Evolutionary conservation across 2,888 invertebrate genomes (phyloP).

Genomic region (Acleris laterana): DNA sequence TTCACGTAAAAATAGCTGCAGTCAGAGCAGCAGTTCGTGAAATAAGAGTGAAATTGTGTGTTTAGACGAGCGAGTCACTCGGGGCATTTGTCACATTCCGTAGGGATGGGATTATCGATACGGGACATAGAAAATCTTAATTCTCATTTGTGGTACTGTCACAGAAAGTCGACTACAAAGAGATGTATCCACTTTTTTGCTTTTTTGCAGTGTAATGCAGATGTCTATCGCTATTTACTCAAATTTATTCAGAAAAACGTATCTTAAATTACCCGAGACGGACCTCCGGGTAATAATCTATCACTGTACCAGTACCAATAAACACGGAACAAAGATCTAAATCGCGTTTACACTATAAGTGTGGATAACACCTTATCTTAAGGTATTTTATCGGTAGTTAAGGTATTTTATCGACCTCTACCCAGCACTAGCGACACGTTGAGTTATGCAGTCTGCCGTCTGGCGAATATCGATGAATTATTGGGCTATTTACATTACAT

Average conservation of each 20-base stretch:
- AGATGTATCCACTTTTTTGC: no score
- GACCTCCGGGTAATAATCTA: no score
- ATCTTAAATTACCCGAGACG: no score
- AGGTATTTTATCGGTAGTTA: background rate
- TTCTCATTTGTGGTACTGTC: background rate
- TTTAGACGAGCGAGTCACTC: conserved; percentile 67
- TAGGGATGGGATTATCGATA: conserved; percentile 49
- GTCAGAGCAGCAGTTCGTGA: conserved; percentile 64
- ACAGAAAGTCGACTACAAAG: no score
- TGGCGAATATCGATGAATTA: conserved; percentile 74
- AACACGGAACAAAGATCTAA: no score
- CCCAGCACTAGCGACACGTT: conserved; percentile 44
- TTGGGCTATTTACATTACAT: conserved; percentile 75
- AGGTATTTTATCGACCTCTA: background rate
- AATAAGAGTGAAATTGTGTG: conserved; percentile 81
- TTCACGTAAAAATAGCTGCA: conserved; percentile 49
- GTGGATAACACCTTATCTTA: no score
- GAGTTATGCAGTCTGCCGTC: conserved; percentile 73
- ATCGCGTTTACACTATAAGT: no score
- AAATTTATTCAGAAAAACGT: background rate
- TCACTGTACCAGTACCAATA: no score
- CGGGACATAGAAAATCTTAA: background rate
- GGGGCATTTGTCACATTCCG: conserved; percentile 69
- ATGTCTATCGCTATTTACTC: background rate
- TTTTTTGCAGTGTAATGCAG: no score